A percentile compares a stretch with the other conserved stretches of the same genome.
Conservation (phyloP, 2,113 vertebrate genomes). For the Castor canadensis region DNA sequence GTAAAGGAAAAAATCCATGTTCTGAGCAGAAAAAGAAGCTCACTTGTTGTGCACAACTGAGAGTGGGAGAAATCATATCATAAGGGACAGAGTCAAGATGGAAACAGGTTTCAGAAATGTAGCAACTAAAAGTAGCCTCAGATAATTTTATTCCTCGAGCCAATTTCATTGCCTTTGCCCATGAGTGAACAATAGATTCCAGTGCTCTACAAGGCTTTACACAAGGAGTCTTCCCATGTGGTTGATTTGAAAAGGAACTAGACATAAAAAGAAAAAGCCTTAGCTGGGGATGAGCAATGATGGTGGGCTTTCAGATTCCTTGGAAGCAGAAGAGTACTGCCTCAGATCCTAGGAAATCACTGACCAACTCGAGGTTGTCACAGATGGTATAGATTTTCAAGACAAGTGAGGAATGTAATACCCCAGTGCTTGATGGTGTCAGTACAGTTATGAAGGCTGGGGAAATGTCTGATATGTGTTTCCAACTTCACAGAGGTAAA, state of each 20-base stretch:
- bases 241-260: neutral
- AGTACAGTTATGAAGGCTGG: neutral
- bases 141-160: neutral
- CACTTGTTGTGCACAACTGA: neutral
- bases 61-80: neutral
- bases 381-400: neutral
- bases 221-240: too few species aligned
- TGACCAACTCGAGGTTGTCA: neutral
- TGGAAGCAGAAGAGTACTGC: neutral
- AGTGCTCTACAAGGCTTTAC: accelerated
- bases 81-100: neutral
- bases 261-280: neutral
- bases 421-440: neutral
- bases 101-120: neutral
- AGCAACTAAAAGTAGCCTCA: neutral
- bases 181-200: neutral
- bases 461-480: neutral
- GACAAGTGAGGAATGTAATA: neutral
- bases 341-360: too few species aligned
- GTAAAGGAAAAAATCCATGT: neutral
- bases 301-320: neutral
- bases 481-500: neutral
- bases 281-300: neutral
- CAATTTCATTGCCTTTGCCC: neutral
- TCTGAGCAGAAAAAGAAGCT: neutral